Evolutionary conservation across 2,888 invertebrate species (phyloP), one percentile per base, ranked within the genome.

Genomic region (Philonicus albiceps): DNA sequence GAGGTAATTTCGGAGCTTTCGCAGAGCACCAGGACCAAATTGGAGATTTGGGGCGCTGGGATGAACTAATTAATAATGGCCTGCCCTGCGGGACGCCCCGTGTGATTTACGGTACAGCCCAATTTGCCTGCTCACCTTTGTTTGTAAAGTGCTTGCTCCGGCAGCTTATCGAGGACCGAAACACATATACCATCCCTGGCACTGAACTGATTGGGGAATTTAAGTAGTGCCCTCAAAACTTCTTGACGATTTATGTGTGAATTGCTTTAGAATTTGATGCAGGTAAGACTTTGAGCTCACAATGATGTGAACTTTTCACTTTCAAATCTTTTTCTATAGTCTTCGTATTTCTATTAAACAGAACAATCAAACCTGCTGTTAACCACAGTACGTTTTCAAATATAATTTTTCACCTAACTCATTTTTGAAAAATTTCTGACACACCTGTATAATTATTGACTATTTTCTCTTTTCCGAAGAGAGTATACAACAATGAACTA

Each of bases 41-140:
- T 76, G 84, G 86, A 87, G 86, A 87, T 87, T 87, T 87, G 84
- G 87, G 86, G 78, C 43, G 37, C 30, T 78, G 86, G 78, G 49
- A 78, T 76, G 86, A 80, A 86, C 88, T 89, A 89, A 89, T 89
- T 89, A 89, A 89, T 89, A 89, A 89, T 64, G 64, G 22, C 64
- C 64, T 64, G 64, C 64, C 64, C 64, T 64, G 64, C 64, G 64
- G 64, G 64, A 64, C 27, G 64, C 64, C 64, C 64, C 49, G 49
- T 64, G 64, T 64, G 64, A 64, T 64, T 64, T 64, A 64, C 64
- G 27, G 27, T 27, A 64, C 22, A 64, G 64, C 64, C 64, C 64
- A 64, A 64, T 64, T 64, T 64, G 64, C 64, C 64, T 64, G 64
- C 64, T 64, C 64, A 64, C 64, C 64, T 64, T 64, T 64, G 64